Base-by-base conservation (phyloP, 2,113 vertebrate species). In the Phainopepla nitens region DNA sequence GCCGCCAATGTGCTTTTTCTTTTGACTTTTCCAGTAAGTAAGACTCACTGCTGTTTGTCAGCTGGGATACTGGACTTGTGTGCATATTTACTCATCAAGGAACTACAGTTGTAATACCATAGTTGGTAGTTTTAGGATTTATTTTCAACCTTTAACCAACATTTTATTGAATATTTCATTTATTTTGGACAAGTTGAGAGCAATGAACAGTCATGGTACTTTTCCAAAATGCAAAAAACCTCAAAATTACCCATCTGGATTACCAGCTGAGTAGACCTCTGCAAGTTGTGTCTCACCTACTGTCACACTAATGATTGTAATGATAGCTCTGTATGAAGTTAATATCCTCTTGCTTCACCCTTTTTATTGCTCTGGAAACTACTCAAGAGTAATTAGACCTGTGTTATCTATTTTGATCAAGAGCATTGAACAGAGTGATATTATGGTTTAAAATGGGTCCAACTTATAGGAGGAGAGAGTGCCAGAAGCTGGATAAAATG, bases 341-440 rank as follows among this genome's bases (percentile, higher is more conserved):
- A 88, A 77, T 90, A 58, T 65, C 41, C 23, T 91, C 27, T 81
- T 84, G 12, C 27, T 82, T 94, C 60, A 84, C 47, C 16, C 24
- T 89, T 87, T 65, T 62, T 78, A 58, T 95, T 94, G 56, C 57
- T 81, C 39, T 94, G 56, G 77, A 94, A 93, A 58, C 47, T 33
- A 61, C 47, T 94, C 28, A 84, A 73, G 51, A 89, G 42, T 83
- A 77, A 81, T 94, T 81, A 81, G 9, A 62, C 58, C 33, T 54
- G 24, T 56, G 14, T 71, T 85, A 85, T 18, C 6, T 80, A 31
- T 47, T 95, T 70, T 64, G 36, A 80, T 80, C 6, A 56, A 86
- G 20, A 80, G 3, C 45, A 76, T 15, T 64, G 53, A 64, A 9
- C 19, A 65, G n/a, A 65, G 21, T 31, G 28, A 56, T 75, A 27